Evolutionary conservation across 2,888 invertebrate species (phyloP).

Genomic region (Liopterus haemorrhoidalis): DNA sequence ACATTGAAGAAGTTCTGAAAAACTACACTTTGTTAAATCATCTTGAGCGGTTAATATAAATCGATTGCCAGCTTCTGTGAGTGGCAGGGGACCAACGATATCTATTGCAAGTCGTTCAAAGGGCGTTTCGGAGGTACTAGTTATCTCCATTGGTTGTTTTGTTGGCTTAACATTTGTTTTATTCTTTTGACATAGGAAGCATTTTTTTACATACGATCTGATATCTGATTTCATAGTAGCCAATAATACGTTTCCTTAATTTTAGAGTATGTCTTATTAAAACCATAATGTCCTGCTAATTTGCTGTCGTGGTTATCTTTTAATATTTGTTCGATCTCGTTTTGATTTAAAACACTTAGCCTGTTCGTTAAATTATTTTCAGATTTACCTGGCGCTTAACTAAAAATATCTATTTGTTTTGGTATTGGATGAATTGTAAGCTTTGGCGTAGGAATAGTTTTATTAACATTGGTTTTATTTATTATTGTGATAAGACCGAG

Average conservation of each 20-base stretch:
- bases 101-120: slow-evolving; percentile 33
- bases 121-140: slow-evolving; percentile 26
- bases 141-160: slow-evolving; percentile 32
- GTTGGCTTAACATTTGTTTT: slow-evolving; percentile 24
- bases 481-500: slow-evolving; percentile 1
- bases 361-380: slow-evolving; percentile 9
- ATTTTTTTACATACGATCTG: slow-evolving; percentile 26
- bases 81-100: slow-evolving; percentile 32
- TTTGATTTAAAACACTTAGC: too few relatives aligned
- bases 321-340: too few relatives aligned
- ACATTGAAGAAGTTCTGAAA: slow-evolving; percentile 31
- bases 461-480: slow-evolving; percentile 4
- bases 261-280: slow-evolving; percentile 24
- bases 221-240: slow-evolving; percentile 30
- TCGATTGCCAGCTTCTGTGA: slow-evolving; percentile 29
- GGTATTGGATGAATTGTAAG: slow-evolving; percentile 9
- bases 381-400: not conserved
- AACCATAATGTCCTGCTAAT: slow-evolving; percentile 26
- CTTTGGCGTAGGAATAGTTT: not conserved
- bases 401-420: slow-evolving; percentile 8
- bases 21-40: slow-evolving; percentile 33
- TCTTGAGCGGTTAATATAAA: slow-evolving; percentile 34
- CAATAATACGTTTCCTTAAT: slow-evolving; percentile 31
- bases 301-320: too few relatives aligned
- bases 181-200: slow-evolving; percentile 31